Conservation (phyloP, 2,113 vertebrate genomes). For the human region DNA sequence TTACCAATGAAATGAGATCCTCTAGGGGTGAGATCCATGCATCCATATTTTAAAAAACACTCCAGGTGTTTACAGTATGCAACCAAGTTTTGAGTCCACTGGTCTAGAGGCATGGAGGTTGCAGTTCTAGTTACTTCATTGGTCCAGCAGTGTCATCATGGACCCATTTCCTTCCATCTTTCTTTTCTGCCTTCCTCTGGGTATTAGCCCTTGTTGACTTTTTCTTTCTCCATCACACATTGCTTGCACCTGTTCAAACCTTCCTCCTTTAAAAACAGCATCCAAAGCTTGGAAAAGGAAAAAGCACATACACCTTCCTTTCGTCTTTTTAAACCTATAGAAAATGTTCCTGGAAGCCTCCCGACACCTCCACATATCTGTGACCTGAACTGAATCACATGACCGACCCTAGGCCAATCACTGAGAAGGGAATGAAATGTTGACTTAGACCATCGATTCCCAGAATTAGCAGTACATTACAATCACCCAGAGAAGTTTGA, state of each 20-base stretch:
- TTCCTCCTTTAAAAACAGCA: background rate
- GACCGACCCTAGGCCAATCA: background rate
- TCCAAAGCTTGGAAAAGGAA: background rate
- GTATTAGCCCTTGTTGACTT: background rate
- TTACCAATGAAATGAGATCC: background rate
- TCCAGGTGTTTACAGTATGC: background rate
- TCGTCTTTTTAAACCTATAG: background rate
- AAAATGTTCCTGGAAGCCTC: background rate
- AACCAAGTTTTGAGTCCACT: background rate
- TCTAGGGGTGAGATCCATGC: background rate
- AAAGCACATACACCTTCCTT: background rate
- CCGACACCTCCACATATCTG: background rate
- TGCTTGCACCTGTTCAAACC: background rate
- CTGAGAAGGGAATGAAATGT: background rate
- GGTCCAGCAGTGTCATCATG: background rate
- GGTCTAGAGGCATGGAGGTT: background rate
- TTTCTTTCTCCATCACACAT: background rate
- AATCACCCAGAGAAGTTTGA: background rate
- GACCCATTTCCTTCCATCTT: background rate
- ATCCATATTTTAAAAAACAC: background rate
- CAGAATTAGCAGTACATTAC: background rate
- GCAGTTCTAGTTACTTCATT: background rate
- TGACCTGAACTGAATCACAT: background rate
- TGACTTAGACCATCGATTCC: background rate
- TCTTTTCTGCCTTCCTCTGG: background rate